phyloP scores from a whole-genome alignment of 2,797 vertebrate species.

The Petrocephalus schoutedeni region DNA sequence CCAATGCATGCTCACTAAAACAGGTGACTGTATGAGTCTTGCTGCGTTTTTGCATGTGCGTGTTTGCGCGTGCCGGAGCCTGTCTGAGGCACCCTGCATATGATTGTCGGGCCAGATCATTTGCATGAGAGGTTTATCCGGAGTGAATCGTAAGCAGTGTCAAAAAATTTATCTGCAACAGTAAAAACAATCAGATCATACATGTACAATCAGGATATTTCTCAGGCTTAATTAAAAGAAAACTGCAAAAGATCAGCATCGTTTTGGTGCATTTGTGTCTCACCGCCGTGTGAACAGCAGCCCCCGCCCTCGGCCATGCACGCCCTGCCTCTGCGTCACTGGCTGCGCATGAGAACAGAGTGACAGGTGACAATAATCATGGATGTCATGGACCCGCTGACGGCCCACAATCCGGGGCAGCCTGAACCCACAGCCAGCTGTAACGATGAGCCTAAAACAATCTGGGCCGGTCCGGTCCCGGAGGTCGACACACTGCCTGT shows the following conservation, averaged over 20 bases:
- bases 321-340: constrained; percentile 23
- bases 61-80: constrained; percentile 18
- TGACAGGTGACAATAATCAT: constrained; percentile 60
- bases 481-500: not conserved
- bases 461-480: not conserved
- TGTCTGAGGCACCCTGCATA: not conserved
- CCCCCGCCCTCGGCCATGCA: constrained; percentile 43
- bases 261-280: constrained; percentile 34
- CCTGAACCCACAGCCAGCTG: constrained; percentile 34
- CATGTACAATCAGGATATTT: not conserved
- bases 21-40: not conserved
- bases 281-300: constrained; percentile 49
- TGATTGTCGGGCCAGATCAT: not conserved
- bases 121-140: constrained; percentile 23
- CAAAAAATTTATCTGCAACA: constrained; percentile 24
- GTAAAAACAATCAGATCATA: constrained; percentile 39
- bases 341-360: constrained; percentile 51
- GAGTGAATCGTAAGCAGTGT: constrained; percentile 38
- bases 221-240: constrained; percentile 23
- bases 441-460: not conserved
- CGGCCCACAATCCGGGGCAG: constrained; percentile 54
- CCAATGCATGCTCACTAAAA: too few species aligned
- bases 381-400: constrained; percentile 50
- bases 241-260: constrained; percentile 28
- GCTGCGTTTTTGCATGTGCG: not conserved